Evolutionary conservation across 2,113 vertebrate genomes (phyloP).

Genomic region (Gobio gobio): DNA sequence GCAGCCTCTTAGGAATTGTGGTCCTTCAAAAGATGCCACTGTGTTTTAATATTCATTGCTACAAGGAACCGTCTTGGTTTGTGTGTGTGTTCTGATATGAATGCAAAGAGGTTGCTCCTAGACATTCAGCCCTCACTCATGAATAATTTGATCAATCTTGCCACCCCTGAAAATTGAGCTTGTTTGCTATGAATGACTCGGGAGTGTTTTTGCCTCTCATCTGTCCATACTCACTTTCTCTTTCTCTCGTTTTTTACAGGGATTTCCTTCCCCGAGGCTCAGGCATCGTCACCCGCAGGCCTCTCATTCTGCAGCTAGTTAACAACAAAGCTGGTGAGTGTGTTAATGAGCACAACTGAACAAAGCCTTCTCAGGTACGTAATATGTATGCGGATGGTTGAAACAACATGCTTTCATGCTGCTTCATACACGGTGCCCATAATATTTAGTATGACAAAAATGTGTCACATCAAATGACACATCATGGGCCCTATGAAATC

Average conservation of each 20-base stretch:
- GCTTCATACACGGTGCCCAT: not conserved
- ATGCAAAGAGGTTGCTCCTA: not conserved
- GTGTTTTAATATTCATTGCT: constrained; percentile 42
- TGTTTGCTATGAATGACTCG: constrained; percentile 52
- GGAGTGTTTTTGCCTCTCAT: constrained; percentile 14
- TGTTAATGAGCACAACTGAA: not conserved
- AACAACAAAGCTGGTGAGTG: constrained; percentile 91
- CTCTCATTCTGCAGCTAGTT: constrained; percentile 96
- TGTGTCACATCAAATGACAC: not conserved
- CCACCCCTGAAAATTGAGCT: constrained; percentile 50
- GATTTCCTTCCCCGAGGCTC: constrained; percentile 96
- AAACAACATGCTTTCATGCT: not conserved
- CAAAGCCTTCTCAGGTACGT: not conserved
- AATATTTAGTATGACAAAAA: not conserved
- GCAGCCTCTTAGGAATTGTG: not conserved
- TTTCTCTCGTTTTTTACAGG: constrained; percentile 69
- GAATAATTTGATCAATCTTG: constrained; percentile 34
- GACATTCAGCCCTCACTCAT: constrained; percentile 11
- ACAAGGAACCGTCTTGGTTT: constrained; percentile 21
- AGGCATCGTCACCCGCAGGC: constrained; percentile 93
- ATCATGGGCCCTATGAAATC: not conserved
- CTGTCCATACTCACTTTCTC: not conserved
- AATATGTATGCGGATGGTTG: not conserved
- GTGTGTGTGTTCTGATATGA: constrained; percentile 16
- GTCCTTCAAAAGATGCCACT: constrained; percentile 1